A percentile compares a stretch with the other conserved stretches of the same genome.
Evolutionary conservation across 2,113 vertebrate species (phyloP).

Genomic region (Planiliza haematocheilus): DNA sequence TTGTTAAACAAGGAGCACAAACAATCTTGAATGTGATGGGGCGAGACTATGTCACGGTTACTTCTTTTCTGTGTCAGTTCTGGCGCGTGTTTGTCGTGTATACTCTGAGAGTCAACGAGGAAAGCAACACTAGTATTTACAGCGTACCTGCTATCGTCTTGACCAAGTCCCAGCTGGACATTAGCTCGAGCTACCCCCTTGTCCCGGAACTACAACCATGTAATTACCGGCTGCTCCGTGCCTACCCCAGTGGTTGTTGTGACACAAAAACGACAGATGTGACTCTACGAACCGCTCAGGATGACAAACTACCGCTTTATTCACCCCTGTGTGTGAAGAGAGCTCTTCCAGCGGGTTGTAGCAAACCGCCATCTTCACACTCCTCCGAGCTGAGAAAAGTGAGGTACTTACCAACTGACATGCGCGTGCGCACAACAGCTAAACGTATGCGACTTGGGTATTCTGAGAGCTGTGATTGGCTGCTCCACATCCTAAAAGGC

Average conservation of each 20-base stretch:
- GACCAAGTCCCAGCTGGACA: constrained; percentile 90
- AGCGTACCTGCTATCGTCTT: constrained; percentile 87
- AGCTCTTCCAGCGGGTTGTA: constrained; percentile 90
- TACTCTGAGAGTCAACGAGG: constrained; percentile 54
- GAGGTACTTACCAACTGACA: constrained; percentile 70
- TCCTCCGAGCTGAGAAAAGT: constrained; percentile 80
- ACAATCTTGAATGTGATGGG: constrained; percentile 74
- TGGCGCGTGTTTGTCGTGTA: constrained; percentile 47
- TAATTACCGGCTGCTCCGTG: constrained; percentile 84
- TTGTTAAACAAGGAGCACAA: constrained; percentile 74
- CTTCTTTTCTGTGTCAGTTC: constrained; percentile 35
- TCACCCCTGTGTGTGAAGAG: constrained; percentile 93
- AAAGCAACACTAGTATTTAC: constrained; percentile 68
- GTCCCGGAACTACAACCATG: constrained; percentile 82
- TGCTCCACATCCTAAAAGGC: constrained; percentile 73
- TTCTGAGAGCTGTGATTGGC: constrained; percentile 81
- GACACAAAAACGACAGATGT: constrained; percentile 87
- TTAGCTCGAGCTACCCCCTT: constrained; percentile 85
- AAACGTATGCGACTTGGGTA: constrained; percentile 49
- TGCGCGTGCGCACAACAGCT: constrained; percentile 72
- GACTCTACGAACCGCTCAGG: constrained; percentile 90
- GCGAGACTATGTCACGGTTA: constrained; percentile 45
- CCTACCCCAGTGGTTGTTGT: constrained; percentile 83
- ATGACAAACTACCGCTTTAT: constrained; percentile 94
- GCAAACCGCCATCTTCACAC: constrained; percentile 95